phyloP scores from a whole-genome alignment of 2,113 vertebrate genomes.

The Cyprinodon brontotheroides region DNA sequence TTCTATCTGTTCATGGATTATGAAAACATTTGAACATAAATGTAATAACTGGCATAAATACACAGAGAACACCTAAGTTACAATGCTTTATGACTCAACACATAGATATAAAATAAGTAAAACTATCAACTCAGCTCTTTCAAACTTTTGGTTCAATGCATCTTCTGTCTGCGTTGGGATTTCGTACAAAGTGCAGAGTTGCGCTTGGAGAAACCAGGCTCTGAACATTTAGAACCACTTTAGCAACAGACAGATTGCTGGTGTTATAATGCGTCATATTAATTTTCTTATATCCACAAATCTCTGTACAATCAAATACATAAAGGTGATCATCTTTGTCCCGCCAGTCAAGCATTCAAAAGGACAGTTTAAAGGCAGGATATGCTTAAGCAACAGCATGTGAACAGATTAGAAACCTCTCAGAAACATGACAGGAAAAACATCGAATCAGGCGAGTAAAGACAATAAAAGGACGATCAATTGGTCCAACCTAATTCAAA shows the following conservation, averaged over 20 bases:
- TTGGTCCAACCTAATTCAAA: no score
- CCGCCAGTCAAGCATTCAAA: slow-evolving; percentile 47
- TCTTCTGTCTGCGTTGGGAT: slow-evolving; percentile 43
- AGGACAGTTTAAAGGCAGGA: slow-evolving; percentile 47
- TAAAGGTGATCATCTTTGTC: slow-evolving; percentile 41
- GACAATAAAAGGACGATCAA: not conserved
- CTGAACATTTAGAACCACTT: slow-evolving; percentile 45
- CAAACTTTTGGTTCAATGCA: slow-evolving; percentile 11
- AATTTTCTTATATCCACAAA: slow-evolving; percentile 66
- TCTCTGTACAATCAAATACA: slow-evolving; percentile 72
- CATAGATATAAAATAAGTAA: not conserved
- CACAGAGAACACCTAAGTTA: slow-evolving; percentile 8
- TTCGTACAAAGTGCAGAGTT: slow-evolving; percentile 4
- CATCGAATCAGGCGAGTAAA: not conserved
- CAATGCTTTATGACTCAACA: slow-evolving; percentile 6
- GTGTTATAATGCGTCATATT: slow-evolving; percentile 71
- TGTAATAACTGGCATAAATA: not conserved
- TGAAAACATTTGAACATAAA: not conserved
- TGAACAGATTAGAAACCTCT: slow-evolving; percentile 18
- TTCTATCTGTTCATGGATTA: not conserved
- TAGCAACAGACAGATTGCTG: slow-evolving; percentile 71
- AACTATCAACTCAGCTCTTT: not conserved
- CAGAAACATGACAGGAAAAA: slow-evolving; percentile 3
- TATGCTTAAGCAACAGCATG: slow-evolving; percentile 40
- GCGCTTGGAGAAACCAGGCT: slow-evolving; percentile 44